Conservation (phyloP, 1,140 invertebrate species). For the Saccostrea echinata region DNA sequence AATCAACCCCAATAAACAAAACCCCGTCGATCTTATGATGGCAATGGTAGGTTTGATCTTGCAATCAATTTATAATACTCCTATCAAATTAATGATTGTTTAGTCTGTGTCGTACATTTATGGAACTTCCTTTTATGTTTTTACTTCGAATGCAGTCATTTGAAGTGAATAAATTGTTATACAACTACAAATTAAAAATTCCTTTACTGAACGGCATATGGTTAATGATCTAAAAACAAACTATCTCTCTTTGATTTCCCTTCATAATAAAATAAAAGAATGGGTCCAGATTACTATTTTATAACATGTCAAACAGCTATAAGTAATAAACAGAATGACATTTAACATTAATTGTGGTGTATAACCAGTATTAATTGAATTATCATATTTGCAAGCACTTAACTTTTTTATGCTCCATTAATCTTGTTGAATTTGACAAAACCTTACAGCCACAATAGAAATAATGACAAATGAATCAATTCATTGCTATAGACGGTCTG, state of each 20-base stretch:
- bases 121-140: not conserved
- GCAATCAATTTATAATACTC: not conserved
- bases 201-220: not conserved
- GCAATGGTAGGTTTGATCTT: constrained; percentile 64
- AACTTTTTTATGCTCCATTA: not conserved
- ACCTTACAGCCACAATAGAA: not conserved
- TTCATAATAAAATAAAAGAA: not conserved
- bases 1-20: constrained; percentile 73
- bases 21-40: constrained; percentile 73
- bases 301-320: not conserved
- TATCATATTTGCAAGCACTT: not conserved
- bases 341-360: not conserved
- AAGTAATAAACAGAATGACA: not conserved
- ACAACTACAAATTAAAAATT: not conserved
- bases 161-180: not conserved
- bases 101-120: not conserved
- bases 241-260: not conserved
- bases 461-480: not conserved
- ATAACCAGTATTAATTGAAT: not conserved
- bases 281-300: not conserved
- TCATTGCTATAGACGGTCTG: not conserved
- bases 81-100: not conserved
- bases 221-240: not conserved
- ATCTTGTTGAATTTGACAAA: not conserved
- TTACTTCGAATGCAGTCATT: not conserved